phyloP scores from a whole-genome alignment of 2,888 invertebrate genomes.

The Oligia strigilis region DNA sequence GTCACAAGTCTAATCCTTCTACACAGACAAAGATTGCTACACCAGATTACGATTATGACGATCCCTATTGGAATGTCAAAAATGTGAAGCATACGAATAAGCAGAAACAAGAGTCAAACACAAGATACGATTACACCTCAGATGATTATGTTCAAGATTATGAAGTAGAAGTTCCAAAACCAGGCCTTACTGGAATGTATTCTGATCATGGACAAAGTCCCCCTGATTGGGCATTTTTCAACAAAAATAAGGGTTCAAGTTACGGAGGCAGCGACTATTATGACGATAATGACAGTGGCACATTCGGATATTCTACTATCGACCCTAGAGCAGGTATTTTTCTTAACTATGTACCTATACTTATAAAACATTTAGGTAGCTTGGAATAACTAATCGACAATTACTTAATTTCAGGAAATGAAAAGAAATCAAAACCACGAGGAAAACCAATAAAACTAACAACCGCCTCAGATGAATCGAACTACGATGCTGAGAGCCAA shows the following conservation, averaged over 20 bases:
- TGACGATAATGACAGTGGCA: conserved; percentile 67
- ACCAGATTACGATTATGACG: conserved; percentile 76
- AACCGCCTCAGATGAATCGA: conserved; percentile 68
- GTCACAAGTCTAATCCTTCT: conserved; percentile 63
- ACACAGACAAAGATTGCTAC: conserved; percentile 72
- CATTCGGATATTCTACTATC: conserved; percentile 82
- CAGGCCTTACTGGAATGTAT: conserved; percentile 84
- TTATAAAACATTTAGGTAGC: not conserved
- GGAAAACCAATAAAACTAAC: conserved; percentile 74
- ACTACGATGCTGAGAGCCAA: conserved; percentile 75
- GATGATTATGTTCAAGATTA: conserved; percentile 80
- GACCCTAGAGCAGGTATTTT: conserved; percentile 82
- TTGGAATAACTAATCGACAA: not conserved
- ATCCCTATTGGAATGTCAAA: conserved; percentile 87
- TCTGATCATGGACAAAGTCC: conserved; percentile 77
- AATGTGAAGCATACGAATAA: conserved; percentile 74
- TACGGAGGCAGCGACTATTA: conserved; percentile 76
- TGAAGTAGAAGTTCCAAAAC: conserved; percentile 81
- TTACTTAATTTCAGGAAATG: conserved; percentile 33
- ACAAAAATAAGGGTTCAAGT: conserved; percentile 63
- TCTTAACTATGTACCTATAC: not conserved
- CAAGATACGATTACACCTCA: conserved; percentile 71
- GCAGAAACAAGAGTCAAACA: conserved; percentile 59
- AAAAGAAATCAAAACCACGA: conserved; percentile 52
- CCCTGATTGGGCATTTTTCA: conserved; percentile 71